A percentile compares a stretch with the other conserved stretches of the same genome.
These are phyloP conservation scores for Drosophila quadrilineata DNA, from an alignment of 1,140 invertebrate genomes.

Conservation along the genomic window DNA sequence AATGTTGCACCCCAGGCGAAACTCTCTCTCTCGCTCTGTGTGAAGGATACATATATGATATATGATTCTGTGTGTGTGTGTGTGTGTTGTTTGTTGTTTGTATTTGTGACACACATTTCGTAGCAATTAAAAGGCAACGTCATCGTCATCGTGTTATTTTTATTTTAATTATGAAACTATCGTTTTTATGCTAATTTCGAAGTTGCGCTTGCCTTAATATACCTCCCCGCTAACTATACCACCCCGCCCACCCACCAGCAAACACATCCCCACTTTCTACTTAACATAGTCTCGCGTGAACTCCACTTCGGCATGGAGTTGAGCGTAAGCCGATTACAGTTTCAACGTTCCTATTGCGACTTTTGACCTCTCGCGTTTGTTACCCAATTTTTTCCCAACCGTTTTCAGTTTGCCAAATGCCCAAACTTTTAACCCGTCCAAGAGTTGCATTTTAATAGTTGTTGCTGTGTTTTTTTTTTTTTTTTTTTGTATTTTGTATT, in stretches of 20 bases:
- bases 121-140: conserved; percentile 63
- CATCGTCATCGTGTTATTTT: conserved; percentile 41
- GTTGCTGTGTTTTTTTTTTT: too few species aligned
- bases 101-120: conserved; percentile 41
- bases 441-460: too few species aligned
- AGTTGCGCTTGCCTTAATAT: conserved; percentile 1
- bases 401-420: too few species aligned
- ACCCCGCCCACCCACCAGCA: neutral
- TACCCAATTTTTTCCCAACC: neutral
- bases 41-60: neutral
- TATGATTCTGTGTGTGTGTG: conserved; percentile 16
- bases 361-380: neutral
- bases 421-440: too few species aligned
- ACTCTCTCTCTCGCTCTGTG: too few species aligned
- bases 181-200: conserved; percentile 52
- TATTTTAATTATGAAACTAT: conserved; percentile 67
- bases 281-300: too few species aligned
- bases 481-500: too few species aligned
- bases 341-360: neutral
- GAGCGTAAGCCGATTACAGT: conserved; percentile 15
- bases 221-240: neutral
- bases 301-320: too few species aligned
- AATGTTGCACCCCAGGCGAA: neutral
- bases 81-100: conserved; percentile 9
- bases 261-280: too few species aligned